phyloP scores from a whole-genome alignment of 2,113 vertebrate species.

The Eulemur rufifrons region DNA sequence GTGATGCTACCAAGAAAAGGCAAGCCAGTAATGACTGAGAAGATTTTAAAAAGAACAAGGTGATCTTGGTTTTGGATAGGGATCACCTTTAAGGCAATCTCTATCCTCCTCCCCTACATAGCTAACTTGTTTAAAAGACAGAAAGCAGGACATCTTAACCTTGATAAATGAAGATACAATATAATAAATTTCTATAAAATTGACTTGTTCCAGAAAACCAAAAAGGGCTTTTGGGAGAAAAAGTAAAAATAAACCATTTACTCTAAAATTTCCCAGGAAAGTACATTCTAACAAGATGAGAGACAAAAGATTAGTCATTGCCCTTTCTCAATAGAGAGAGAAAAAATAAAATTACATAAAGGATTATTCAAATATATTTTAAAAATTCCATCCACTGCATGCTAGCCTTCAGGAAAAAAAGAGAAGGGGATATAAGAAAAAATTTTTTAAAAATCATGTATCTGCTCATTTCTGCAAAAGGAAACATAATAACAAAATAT shows the following conservation, averaged over 20 bases:
- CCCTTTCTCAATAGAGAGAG: background rate
- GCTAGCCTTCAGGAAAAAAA: background rate
- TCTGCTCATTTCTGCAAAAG: background rate
- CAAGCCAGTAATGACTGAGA: background rate
- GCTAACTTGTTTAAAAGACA: constrained; percentile 10
- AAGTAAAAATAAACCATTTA: constrained; percentile 37
- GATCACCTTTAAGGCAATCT: background rate
- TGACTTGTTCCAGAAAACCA: constrained; percentile 12
- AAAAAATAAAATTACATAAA: constrained; percentile 26
- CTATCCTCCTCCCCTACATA: background rate
- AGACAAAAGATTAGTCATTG: constrained; percentile 10
- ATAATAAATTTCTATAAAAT: background rate
- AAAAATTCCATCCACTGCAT: background rate
- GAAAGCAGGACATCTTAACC: constrained; percentile 10
- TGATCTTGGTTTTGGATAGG: background rate
- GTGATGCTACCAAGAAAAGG: background rate
- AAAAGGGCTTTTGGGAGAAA: constrained; percentile 8
- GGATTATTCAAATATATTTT: background rate
- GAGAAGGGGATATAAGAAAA: background rate
- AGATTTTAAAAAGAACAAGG: background rate
- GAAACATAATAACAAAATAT: background rate
- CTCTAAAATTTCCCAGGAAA: constrained; percentile 20
- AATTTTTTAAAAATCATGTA: background rate
- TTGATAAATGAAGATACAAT: background rate
- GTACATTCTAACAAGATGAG: constrained; percentile 18